Conservation (phyloP, 2,113 vertebrate genomes). For the Hucho hucho region DNA sequence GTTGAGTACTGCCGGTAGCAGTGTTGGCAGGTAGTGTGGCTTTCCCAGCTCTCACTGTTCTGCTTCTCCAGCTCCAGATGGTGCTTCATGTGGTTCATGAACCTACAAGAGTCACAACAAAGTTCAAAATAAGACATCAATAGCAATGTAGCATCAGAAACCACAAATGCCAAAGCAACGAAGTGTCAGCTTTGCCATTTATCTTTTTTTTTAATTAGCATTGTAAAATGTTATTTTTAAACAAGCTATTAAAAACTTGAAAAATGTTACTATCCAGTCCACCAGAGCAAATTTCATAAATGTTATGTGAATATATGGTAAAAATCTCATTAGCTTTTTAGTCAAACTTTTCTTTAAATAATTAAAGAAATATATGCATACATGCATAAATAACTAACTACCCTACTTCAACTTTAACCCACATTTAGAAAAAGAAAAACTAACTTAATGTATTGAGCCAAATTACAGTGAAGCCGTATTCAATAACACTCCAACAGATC, state of each 20-base stretch:
- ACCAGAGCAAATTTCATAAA: too few species aligned
- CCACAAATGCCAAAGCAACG: constrained; percentile 7
- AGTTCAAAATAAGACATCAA: neutral
- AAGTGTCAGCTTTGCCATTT: neutral
- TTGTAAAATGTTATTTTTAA: neutral
- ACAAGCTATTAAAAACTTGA: too few species aligned
- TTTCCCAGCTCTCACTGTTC: constrained; percentile 97
- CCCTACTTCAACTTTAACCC: constrained; percentile 23
- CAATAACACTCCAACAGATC: constrained; percentile 30
- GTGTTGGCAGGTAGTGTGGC: constrained; percentile 97
- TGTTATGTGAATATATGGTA: too few species aligned
- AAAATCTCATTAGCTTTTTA: too few species aligned
- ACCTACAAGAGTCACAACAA: constrained; percentile 70
- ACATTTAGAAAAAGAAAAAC: constrained; percentile 16
- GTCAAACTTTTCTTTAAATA: too few species aligned
- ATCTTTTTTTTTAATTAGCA: too few species aligned
- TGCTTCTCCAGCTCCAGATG: constrained; percentile 98
- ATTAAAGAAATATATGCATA: neutral
- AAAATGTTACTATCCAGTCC: too few species aligned
- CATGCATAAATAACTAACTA: neutral
- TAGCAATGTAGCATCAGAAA: too few species aligned
- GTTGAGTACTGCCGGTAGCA: constrained; percentile 96
- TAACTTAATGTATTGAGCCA: constrained; percentile 37
- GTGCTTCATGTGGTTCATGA: constrained; percentile 99
- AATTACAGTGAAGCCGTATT: constrained; percentile 32